Base-by-base conservation (phyloP, 2,113 vertebrate genomes). In the Acanthisitta chloris region DNA sequence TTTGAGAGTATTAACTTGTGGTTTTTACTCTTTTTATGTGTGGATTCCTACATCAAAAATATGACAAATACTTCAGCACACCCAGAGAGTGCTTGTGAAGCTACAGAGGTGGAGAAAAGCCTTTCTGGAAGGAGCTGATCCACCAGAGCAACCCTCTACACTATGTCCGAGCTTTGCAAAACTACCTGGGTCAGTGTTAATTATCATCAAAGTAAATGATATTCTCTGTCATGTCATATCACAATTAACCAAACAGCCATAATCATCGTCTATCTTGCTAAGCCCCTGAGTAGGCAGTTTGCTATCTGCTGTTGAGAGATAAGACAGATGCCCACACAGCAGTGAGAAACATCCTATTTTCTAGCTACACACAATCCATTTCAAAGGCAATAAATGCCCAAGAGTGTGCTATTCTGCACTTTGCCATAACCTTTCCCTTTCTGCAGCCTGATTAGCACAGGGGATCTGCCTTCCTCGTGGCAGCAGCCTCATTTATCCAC, bases 131-230 rank as follows among this genome's bases (percentile, higher is more conserved):
- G 46, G 62, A 92, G 26, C 4, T 55, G 74, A 64, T 52, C 91
- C 55, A 80, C 86, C 40, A 87, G 12, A 88, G 36, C 17, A 5
- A 20, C 36, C 25, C 61, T 46, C 38, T 88, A 46, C 26, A 29
- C 40, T 94, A 61, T 83, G 10, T 36, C 51, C 67, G 88, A 93
- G 59, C 88, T 73, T 93, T 91, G 86, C 33, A 95, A 96, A 88
- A 76, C 83, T 77, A 81, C 45, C 78, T 70, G 40, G 92, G 89
- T 86, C 89, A 96, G 24, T 79, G 55, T 52, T 94, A 91, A 96
- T 96, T 87, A 96, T 88, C 94, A 93, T 90, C 92, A 81, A 93
- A 82, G 83, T 92, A 80, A 94, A 94, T 85, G 94, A 92, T 81
- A 88, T 91, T 95, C 71, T 57, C 93, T 65, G 93, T 93, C 80